phyloP scores from a whole-genome alignment of 2,797 vertebrate species.

The Chaenodraco wilsoni region DNA sequence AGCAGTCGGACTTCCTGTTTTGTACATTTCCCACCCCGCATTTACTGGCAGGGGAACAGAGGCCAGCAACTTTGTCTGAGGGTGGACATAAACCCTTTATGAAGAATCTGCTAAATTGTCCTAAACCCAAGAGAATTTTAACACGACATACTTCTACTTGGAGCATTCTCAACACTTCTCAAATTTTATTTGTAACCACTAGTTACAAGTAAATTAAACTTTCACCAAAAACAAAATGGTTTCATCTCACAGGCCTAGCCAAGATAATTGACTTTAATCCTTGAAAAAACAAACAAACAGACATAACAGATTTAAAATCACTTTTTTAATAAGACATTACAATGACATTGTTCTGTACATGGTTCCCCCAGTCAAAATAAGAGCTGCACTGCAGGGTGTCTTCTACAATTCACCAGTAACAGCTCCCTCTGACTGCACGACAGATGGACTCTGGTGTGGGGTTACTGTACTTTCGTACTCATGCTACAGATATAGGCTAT shows the following conservation, averaged over 20 bases:
- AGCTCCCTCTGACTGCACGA: conserved; percentile 74
- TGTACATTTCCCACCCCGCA: conserved; percentile 44
- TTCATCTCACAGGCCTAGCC: neutral
- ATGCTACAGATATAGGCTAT: conserved; percentile 86
- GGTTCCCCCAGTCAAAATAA: conserved; percentile 83
- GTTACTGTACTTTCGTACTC: conserved; percentile 81
- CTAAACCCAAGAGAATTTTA: conserved; percentile 22
- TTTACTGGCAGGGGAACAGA: conserved; percentile 51
- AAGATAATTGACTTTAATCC: neutral
- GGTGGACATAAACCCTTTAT: conserved; percentile 43
- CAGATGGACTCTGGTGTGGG: conserved; percentile 76
- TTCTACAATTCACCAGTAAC: conserved; percentile 65
- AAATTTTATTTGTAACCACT: neutral
- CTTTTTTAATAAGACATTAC: conserved; percentile 89
- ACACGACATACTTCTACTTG: neutral
- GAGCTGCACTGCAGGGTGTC: conserved; percentile 75
- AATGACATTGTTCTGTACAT: conserved; percentile 88
- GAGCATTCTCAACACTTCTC: neutral
- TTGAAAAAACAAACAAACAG: conserved; percentile 53
- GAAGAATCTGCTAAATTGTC: conserved; percentile 32
- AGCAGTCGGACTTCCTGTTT: conserved; percentile 78
- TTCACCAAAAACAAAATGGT: neutral
- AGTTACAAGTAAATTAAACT: neutral
- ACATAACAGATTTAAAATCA: conserved; percentile 82
- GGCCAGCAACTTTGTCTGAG: conserved; percentile 36